phyloP scores from a whole-genome alignment of 2,797 vertebrate species.

The Gadopsis bispinosus region DNA sequence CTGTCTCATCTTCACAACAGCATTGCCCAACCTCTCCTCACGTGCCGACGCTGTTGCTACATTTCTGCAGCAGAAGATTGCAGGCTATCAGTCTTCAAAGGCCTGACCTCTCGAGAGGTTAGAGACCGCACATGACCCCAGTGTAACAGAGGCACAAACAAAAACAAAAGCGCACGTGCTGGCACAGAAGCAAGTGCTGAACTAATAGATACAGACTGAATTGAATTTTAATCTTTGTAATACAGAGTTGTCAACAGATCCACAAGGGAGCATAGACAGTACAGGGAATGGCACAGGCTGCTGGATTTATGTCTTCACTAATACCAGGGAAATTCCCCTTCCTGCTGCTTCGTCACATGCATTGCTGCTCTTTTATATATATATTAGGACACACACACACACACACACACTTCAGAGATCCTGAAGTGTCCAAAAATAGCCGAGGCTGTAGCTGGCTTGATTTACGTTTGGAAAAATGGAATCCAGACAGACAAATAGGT shows the following conservation, averaged over 20 bases:
- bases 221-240: neutral
- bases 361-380: neutral
- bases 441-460: conserved; percentile 53
- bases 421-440: conserved; percentile 77
- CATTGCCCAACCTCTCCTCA: conserved; percentile 19
- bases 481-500: conserved; percentile 51
- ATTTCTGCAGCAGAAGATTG: neutral
- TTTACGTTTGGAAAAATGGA: conserved; percentile 73
- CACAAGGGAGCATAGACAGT: conserved; percentile 18
- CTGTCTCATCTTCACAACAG: neutral
- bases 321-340: conserved; percentile 69
- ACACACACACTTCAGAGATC: conserved; percentile 32
- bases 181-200: neutral
- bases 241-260: conserved; percentile 30
- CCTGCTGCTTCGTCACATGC: conserved; percentile 48
- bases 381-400: neutral
- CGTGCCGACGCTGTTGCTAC: neutral
- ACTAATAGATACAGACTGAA: neutral
- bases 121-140: neutral
- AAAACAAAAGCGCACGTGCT: conserved; percentile 11
- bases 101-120: neutral
- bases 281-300: conserved; percentile 14
- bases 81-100: neutral
- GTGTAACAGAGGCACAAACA: neutral
- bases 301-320: conserved; percentile 66